Base-by-base conservation (phyloP, 1,140 invertebrate species). In the Magallana angulata region DNA sequence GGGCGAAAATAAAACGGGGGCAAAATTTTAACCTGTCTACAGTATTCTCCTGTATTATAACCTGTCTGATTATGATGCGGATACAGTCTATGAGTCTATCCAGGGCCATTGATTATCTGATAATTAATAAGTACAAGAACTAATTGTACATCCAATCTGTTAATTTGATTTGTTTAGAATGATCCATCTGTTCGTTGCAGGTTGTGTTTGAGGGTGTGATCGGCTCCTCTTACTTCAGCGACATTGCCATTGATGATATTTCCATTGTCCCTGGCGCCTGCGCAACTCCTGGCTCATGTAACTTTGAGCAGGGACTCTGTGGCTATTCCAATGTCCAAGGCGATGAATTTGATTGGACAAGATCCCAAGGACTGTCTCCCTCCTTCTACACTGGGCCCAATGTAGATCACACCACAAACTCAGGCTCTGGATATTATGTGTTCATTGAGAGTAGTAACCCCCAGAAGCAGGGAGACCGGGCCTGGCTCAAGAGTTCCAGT, bases 241-340 rank as follows among this genome's bases (percentile, higher is more conserved):
- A 97, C 89, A 97, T 97, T 91, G 97, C 97, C 11, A 95, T 97
- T 36, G 97, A 97, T 92, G 97, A 97, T 87, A 95, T 97, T 57
- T 88, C 58, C n/a, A 85, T 92, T 36, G 82, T 71, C 30, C 36
- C 84, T 68, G 92, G 87, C 12, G 36, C 81, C 12, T 92, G 91
- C 85, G 62, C 89, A 11, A 14, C 58, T 9, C 86, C 90, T 85
- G 93, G 82, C 4, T 82, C 89, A n/a, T 94, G 93, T 90, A 87
- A 90, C 86, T 94, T 94, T 89, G 91, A 93, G 62, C 87, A 86
- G 8, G 93, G 89, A 60, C 68, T 93, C 0, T 95, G 94, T 90
- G 89, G 91, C 24, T 94, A 90, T 87, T 88, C 88, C 8, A 93
- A 94, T 85, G 62, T 92, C 1, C 62, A 88, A 5, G 91, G 91